phyloP scores from a whole-genome alignment of 2,113 vertebrate species.

The Channa maculata region DNA sequence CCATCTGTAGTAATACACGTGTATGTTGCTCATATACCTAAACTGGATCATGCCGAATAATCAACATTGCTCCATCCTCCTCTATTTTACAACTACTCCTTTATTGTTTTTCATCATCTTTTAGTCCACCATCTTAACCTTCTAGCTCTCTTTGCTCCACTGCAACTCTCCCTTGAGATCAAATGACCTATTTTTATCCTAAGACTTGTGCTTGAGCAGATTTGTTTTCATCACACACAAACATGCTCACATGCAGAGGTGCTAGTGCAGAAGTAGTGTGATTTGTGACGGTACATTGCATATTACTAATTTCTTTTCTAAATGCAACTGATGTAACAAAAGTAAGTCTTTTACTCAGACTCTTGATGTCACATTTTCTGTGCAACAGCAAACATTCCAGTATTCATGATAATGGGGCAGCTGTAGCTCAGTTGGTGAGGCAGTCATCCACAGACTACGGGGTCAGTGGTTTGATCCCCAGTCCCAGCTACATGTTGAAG shows the following conservation, averaged over 20 bases:
- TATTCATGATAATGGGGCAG: neutral
- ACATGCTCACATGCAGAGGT: constrained; percentile 12
- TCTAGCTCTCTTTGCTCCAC: constrained; percentile 40
- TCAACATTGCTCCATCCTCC: constrained; percentile 13
- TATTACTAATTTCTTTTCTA: neutral
- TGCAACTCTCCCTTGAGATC: constrained; percentile 57
- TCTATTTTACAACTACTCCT: constrained; percentile 1
- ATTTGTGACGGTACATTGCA: neutral
- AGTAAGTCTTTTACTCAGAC: neutral
- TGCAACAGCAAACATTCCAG: neutral
- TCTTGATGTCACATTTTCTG: neutral
- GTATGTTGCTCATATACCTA: constrained; percentile 2
- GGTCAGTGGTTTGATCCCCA: too few relatives aligned
- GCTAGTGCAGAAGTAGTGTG: neutral
- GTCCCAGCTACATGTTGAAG: too few relatives aligned
- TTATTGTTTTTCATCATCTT: constrained; percentile 16
- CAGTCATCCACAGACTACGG: too few relatives aligned
- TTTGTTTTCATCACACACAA: constrained; percentile 25
- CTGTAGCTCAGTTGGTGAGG: too few relatives aligned
- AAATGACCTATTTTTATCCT: constrained; percentile 57
- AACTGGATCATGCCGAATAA: constrained; percentile 26
- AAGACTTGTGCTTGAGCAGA: constrained; percentile 28
- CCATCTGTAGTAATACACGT: constrained; percentile 16
- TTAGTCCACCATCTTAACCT: constrained; percentile 39
- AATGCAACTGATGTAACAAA: neutral